These are phyloP conservation scores for Dromius quadrimaculatus DNA, from an alignment of 2,888 invertebrate species.

Conservation along the genomic window DNA sequence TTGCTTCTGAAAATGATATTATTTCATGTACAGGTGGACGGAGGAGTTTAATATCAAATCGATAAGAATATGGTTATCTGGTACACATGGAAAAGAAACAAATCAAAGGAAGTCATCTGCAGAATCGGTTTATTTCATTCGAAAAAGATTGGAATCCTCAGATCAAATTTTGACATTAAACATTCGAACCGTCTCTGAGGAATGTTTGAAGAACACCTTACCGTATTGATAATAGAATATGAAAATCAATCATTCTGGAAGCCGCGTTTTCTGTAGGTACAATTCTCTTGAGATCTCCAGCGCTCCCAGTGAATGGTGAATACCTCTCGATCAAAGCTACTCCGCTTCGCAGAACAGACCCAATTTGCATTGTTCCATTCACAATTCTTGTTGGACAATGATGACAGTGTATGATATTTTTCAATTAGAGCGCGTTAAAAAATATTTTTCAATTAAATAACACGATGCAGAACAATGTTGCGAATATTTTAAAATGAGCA, in stretches of 20 bases:
- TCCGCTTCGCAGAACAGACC: background rate
- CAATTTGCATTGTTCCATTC: too few species aligned
- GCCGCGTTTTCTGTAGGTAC: slow-evolving; percentile 3
- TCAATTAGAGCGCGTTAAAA: slow-evolving; percentile 49
- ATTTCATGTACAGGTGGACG: too few species aligned
- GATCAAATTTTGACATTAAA: background rate
- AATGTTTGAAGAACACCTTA: background rate
- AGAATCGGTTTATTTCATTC: too few species aligned
- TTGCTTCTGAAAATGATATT: too few species aligned
- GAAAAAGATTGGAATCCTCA: background rate
- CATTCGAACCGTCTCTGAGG: too few species aligned
- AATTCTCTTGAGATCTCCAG: background rate
- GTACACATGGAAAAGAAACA: too few species aligned
- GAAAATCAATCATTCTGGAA: slow-evolving; percentile 2
- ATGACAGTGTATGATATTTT: slow-evolving; percentile 46
- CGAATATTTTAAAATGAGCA: slow-evolving; percentile 42
- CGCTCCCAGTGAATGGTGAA: too few species aligned
- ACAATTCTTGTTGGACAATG: slow-evolving; percentile 27
- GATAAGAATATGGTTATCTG: too few species aligned
- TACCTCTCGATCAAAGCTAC: too few species aligned
- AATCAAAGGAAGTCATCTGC: too few species aligned
- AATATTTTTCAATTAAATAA: slow-evolving; percentile 50
- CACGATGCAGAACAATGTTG: slow-evolving; percentile 35
- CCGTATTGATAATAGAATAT: background rate
- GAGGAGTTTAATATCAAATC: too few species aligned